A percentile compares a stretch with the other conserved stretches of the same genome.
These are phyloP conservation scores for Microctonus hyperodae DNA, from an alignment of 2,888 invertebrate genomes.

Conservation along the genomic window DNA sequence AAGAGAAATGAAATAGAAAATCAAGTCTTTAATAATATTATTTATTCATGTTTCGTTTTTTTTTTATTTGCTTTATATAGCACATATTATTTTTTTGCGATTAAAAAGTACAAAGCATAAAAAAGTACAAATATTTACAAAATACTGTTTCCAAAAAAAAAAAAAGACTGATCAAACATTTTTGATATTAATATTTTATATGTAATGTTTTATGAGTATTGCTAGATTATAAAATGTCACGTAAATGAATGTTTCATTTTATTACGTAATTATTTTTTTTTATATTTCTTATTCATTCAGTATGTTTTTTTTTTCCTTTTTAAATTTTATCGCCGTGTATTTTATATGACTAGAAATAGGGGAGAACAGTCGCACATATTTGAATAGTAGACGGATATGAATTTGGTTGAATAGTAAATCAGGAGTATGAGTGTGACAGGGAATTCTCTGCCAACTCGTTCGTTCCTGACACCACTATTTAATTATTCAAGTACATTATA, in stretches of 20 bases:
- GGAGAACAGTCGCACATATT: slow-evolving; percentile 26
- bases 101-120: slow-evolving; percentile 50
- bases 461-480: neutral
- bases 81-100: slow-evolving; percentile 45
- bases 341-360: slow-evolving; percentile 28
- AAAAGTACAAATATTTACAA: slow-evolving; percentile 61
- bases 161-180: slow-evolving; percentile 26
- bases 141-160: slow-evolving; percentile 46
- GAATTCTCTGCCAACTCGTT: neutral
- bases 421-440: neutral
- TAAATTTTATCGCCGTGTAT: slow-evolving; percentile 18
- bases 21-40: slow-evolving; percentile 28
- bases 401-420: neutral
- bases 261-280: neutral
- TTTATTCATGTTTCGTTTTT: slow-evolving; percentile 45
- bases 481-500: slow-evolving; percentile 16
- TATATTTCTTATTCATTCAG: slow-evolving; percentile 1
- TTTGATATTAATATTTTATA: no score
- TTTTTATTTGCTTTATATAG: no score
- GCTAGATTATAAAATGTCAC: slow-evolving; percentile 19
- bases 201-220: slow-evolving; percentile 15
- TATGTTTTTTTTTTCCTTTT: neutral
- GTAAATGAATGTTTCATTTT: neutral
- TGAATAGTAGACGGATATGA: slow-evolving; percentile 15
- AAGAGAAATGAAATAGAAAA: neutral